Conservation (phyloP, 92 coral and sea anemone species). For the Meandrina meandrites region DNA sequence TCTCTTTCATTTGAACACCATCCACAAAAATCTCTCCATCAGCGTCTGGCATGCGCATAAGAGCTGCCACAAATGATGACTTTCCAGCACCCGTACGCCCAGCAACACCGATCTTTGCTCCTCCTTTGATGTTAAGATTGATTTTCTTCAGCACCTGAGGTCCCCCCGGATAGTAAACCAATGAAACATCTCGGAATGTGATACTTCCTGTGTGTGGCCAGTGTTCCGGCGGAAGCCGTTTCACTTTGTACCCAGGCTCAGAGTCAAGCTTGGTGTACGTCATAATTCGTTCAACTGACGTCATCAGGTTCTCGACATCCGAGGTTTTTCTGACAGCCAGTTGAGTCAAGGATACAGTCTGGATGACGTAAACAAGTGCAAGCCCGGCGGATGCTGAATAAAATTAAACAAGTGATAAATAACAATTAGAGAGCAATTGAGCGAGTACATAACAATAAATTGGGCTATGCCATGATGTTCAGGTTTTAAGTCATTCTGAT, state of each 20-base stretch:
- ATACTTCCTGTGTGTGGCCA: slow-evolving; percentile 7
- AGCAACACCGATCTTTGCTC: not conserved
- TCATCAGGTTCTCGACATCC: slow-evolving; percentile 7
- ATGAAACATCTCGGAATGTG: not conserved
- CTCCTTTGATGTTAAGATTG: slow-evolving; percentile 2
- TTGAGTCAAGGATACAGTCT: not conserved
- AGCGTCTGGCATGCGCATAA: slow-evolving; percentile 4
- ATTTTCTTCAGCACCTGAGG: not conserved
- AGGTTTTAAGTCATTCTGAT: no score
- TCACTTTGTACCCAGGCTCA: slow-evolving; percentile 3
- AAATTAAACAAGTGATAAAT: not conserved
- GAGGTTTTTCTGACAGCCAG: not conserved
- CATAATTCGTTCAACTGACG: slow-evolving; percentile 13
- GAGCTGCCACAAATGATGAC: not conserved
- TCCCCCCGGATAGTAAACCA: not conserved
- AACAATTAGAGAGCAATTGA: not conserved
- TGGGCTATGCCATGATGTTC: no score
- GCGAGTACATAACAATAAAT: no score
- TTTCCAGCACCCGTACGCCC: slow-evolving; percentile 1
- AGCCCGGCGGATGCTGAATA: not conserved
- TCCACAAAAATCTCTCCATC: not conserved
- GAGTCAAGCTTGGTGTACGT: slow-evolving; percentile 5
- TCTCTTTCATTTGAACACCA: not conserved
- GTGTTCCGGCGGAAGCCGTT: not conserved
- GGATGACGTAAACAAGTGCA: not conserved